phyloP scores from a whole-genome alignment of 2,888 invertebrate species.

The Malacosoma neustria region DNA sequence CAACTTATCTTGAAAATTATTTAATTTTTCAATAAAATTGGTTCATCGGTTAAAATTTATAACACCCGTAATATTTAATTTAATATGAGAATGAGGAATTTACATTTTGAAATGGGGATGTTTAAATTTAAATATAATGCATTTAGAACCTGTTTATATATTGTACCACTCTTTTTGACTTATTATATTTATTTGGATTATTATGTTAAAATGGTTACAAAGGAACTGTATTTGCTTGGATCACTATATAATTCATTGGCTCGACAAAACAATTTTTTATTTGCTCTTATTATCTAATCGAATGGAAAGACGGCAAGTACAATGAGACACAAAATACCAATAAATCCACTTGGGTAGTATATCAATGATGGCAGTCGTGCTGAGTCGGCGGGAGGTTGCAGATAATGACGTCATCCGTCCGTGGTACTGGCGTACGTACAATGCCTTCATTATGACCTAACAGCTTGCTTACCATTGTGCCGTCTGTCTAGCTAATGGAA shows the following conservation, averaged over 20 bases:
- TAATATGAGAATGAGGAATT: too few species aligned
- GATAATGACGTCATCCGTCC: slow-evolving; percentile 51
- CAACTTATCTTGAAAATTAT: too few species aligned
- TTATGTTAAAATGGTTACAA: too few species aligned
- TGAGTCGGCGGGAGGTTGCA: slow-evolving; percentile 47
- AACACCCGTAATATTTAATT: too few species aligned
- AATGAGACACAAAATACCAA: slow-evolving; percentile 38
- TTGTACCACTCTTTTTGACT: too few species aligned
- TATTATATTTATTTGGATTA: too few species aligned
- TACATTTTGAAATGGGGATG: too few species aligned
- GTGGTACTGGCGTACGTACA: slow-evolving; percentile 37
- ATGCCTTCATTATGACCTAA: slow-evolving; percentile 60
- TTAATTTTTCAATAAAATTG: too few species aligned
- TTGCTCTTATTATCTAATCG: slow-evolving; percentile 1
- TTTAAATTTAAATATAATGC: too few species aligned
- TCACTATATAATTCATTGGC: not conserved
- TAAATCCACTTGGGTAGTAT: slow-evolving; percentile 46
- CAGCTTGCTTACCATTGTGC: slow-evolving; percentile 61
- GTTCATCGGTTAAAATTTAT: too few species aligned
- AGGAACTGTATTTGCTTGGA: not conserved
- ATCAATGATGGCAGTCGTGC: slow-evolving; percentile 37
- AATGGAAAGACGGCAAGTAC: slow-evolving; percentile 17
- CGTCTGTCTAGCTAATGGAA: slow-evolving; percentile 45
- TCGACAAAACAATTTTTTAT: not conserved
- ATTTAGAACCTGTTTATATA: too few species aligned